Evolutionary conservation across 2,888 invertebrate genomes (phyloP), one percentile per base, ranked within the genome.

Genomic region (Melanotus villosus): DNA sequence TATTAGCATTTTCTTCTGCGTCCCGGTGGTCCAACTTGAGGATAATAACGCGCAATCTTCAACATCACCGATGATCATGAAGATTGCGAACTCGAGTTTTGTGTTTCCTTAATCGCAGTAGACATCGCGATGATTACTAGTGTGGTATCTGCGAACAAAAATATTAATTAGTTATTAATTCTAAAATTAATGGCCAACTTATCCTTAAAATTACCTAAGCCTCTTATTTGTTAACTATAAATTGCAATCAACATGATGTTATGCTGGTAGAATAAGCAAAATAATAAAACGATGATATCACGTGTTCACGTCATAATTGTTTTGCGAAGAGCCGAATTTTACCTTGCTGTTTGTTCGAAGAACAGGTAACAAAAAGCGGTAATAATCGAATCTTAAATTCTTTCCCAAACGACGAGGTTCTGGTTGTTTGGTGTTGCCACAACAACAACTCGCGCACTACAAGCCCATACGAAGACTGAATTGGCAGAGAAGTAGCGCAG

Each of bases 11-110:
- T 68, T 72, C 73, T 73, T 80, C 79, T 80, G 66, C 82, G 82
- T 75, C 83, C 84, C 65, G 83, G 83, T 70, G 83, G 83, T 80
- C 82, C 80, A 71, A 81, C 80, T 74, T 80, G 78, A 72, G 81
- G 76, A 77, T 82, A 82, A 73, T 77, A 77, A 70, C 77, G 75
- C 67, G 73, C 73, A 65, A 69, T 76, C 73, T 76, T 79, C 80
- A 80, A 79, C 79, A 81, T 80, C 77, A 81, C 83, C 80, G 77
- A 79, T 78, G 78, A 78, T 79, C 78, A 65, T 59, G 69, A 65
- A 54, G 30, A 64, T 43, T 70, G 63, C 14, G 23, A 47, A n/a
- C 26, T 45, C 21, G 18, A 62, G 52, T 56, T 62, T 26, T 62
- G 34, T 63, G 52, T 43, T 57, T 32, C 45, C 21, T 19, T 47